Evolutionary conservation across 2,797 vertebrate species (phyloP).

Genomic region (Linurgus olivaceus): DNA sequence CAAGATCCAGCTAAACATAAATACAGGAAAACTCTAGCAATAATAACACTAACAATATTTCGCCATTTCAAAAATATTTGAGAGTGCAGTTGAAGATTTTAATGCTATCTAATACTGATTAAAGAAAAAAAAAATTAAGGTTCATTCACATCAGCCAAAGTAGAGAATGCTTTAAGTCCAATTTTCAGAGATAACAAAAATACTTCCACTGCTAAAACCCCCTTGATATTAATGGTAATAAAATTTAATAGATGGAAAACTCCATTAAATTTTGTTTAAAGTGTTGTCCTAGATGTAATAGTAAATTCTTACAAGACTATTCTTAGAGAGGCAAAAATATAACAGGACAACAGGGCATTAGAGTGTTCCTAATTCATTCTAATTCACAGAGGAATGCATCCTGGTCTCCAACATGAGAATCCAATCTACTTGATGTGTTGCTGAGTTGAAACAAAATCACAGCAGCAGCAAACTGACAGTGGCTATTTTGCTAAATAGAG

Average conservation of each 20-base stretch:
- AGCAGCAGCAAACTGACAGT: constrained; percentile 69
- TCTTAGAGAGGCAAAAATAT: constrained; percentile 63
- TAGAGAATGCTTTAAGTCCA: background rate
- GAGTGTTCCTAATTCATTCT: constrained; percentile 71
- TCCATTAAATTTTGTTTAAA: constrained; percentile 59
- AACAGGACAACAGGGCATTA: constrained; percentile 52
- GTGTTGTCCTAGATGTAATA: constrained; percentile 35
- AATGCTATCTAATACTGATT: background rate
- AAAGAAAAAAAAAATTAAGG: background rate
- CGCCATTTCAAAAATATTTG: background rate
- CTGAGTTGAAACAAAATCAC: constrained; percentile 71
- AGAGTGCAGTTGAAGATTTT: background rate
- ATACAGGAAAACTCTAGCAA: background rate
- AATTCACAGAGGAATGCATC: constrained; percentile 72
- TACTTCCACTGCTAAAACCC: constrained; percentile 12
- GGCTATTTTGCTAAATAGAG: constrained; percentile 64
- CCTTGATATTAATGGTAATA: constrained; percentile 50
- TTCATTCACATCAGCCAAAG: background rate
- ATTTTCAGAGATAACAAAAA: constrained; percentile 17
- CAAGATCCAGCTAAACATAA: background rate
- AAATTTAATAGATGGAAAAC: constrained; percentile 70
- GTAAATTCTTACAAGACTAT: constrained; percentile 46
- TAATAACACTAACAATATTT: background rate
- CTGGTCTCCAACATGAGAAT: constrained; percentile 68
- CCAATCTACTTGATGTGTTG: constrained; percentile 73